A percentile compares a stretch with the other conserved stretches of the same genome.
Evolutionary conservation across 2,113 vertebrate genomes (phyloP).

Genomic region (Chaetorhynchus papuensis): DNA sequence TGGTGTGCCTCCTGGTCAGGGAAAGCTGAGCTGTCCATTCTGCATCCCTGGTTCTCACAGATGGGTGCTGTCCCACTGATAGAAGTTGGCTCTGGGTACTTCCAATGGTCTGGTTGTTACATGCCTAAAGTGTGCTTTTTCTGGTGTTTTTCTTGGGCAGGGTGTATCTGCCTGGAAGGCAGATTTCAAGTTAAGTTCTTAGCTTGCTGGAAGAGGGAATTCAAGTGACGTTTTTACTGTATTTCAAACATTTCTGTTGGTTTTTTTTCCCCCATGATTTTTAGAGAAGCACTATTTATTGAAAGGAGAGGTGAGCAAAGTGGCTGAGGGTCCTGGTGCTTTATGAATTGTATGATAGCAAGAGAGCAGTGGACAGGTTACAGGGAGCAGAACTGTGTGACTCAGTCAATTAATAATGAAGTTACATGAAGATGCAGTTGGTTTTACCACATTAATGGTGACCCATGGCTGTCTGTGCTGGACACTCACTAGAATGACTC

Average conservation of each 20-base stretch:
- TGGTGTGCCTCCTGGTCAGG: not conserved
- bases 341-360: not conserved
- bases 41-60: not conserved
- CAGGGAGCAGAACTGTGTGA: not conserved
- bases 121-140: not conserved
- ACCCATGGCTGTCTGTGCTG: not conserved
- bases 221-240: not conserved
- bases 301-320: not conserved
- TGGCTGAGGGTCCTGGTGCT: not conserved
- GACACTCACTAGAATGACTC: not conserved
- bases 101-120: not conserved
- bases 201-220: not conserved
- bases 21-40: not conserved
- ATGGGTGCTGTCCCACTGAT: not conserved
- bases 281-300: not conserved
- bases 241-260: not conserved
- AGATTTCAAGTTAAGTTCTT: not conserved
- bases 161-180: not conserved
- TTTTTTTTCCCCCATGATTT: accelerated
- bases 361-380: not conserved
- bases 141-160: not conserved
- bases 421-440: not conserved
- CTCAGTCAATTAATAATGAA: not conserved
- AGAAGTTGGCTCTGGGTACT: not conserved
- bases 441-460: not conserved